Conservation (phyloP, 1,140 invertebrate genomes). For the Pogonus chalceus region DNA sequence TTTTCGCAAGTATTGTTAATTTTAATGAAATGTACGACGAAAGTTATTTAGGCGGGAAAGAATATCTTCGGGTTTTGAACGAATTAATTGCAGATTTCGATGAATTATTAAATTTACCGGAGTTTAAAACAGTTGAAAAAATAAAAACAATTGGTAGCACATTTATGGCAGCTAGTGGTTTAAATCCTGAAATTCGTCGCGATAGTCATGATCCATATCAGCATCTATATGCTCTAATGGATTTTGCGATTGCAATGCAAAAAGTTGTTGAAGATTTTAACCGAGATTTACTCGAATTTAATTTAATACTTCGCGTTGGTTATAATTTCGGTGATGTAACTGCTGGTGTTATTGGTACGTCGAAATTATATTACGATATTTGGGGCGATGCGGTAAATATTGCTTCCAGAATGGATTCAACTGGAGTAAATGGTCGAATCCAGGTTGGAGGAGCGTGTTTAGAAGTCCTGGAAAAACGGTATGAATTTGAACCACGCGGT, state of each 20-base stretch:
- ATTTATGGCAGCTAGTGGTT: constrained; percentile 93
- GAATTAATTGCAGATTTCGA: constrained; percentile 94
- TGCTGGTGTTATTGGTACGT: constrained; percentile 92
- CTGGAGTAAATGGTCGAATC: constrained; percentile 73
- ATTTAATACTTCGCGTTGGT: constrained; percentile 80
- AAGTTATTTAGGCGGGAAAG: constrained; percentile 83
- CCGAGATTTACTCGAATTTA: constrained; percentile 76
- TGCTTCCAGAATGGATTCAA: constrained; percentile 91
- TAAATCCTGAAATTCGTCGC: constrained; percentile 64
- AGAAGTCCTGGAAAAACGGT: constrained; percentile 50
- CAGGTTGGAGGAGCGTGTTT: constrained; percentile 74
- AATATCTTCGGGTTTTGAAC: constrained; percentile 88
- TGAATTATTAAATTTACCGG: constrained; percentile 68
- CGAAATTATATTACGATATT: constrained; percentile 93
- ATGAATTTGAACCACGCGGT: constrained; percentile 73
- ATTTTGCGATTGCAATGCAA: constrained; percentile 82
- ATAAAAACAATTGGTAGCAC: constrained; percentile 97
- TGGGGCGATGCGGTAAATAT: constrained; percentile 99
- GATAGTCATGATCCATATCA: constrained; percentile 53
- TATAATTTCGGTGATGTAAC: constrained; percentile 84
- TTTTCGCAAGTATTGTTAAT: constrained; percentile 92
- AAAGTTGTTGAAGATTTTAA: constrained; percentile 81
- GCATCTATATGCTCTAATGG: constrained; percentile 77
- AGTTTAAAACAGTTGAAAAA: constrained; percentile 88
- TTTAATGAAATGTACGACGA: constrained; percentile 96